These are phyloP conservation scores for Rhopalosiphum nymphaeae DNA, from an alignment of 2,888 invertebrate genomes.

Conservation along the genomic window DNA sequence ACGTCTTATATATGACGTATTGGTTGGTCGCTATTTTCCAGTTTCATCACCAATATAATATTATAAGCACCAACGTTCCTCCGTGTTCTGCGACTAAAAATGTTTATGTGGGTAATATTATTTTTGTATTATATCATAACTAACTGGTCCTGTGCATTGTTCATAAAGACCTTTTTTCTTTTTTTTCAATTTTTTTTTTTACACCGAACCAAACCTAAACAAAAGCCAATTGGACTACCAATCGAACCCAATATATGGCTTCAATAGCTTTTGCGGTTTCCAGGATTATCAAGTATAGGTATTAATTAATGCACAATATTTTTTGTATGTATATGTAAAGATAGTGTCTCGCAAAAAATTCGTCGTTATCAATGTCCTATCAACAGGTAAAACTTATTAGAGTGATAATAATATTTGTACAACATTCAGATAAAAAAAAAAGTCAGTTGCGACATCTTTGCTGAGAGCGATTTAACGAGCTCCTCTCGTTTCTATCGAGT, in stretches of 20 bases:
- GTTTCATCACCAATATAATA: no score
- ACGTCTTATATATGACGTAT: no score
- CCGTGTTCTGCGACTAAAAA: no score
- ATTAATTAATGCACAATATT: background rate
- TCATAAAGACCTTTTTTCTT: no score
- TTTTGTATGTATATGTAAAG: background rate
- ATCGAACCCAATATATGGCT: background rate
- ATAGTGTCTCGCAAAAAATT: background rate
- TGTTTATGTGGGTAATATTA: no score
- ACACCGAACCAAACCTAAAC: no score
- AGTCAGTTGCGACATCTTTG: background rate
- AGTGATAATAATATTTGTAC: background rate
- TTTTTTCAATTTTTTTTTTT: no score
- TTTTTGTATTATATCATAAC: no score
- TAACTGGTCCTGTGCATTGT: no score
- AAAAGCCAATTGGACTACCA: no score
- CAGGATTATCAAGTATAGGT: background rate
- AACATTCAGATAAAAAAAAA: background rate
- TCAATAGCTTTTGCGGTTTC: background rate
- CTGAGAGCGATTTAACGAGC: background rate
- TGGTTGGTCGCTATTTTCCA: no score
- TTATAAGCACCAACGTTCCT: no score
- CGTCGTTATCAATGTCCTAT: background rate
- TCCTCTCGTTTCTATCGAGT: background rate
- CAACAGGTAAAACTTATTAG: background rate